These are phyloP conservation scores for Prostheceraeus crozeri DNA, from an alignment of 2,888 invertebrate genomes.

Conservation along the genomic window DNA sequence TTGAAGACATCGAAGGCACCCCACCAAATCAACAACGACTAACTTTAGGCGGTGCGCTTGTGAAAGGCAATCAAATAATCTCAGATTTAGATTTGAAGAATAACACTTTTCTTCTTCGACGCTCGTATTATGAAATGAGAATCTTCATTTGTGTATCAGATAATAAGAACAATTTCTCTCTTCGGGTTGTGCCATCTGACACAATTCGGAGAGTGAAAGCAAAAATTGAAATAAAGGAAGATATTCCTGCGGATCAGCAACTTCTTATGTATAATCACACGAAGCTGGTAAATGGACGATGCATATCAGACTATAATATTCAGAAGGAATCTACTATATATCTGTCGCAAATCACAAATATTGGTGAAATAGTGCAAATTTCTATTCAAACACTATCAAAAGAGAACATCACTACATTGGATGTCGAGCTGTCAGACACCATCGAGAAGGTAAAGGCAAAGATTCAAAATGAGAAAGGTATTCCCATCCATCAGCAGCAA, in stretches of 20 bases:
- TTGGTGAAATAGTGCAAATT: background rate
- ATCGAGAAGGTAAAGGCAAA: background rate
- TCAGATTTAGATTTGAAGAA: no score
- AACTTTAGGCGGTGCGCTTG: no score
- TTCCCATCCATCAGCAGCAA: background rate
- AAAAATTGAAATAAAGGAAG: conserved; percentile 2
- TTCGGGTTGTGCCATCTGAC: background rate
- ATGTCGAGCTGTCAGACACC: conserved; percentile 2
- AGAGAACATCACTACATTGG: background rate
- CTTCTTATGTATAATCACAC: background rate
- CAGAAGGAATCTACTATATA: background rate
- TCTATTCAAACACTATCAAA: background rate
- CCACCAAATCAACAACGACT: no score
- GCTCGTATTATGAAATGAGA: no score
- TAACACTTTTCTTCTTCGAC: no score
- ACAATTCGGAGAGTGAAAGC: background rate
- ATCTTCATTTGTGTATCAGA: no score
- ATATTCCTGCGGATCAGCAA: conserved; percentile 14
- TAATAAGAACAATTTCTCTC: no score
- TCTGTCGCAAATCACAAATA: background rate
- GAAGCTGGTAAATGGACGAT: background rate
- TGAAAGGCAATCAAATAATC: no score
- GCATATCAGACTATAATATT: background rate
- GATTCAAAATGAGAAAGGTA: background rate
- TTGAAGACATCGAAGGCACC: no score